Percentiles rank a stretch among this genome's conserved stretches.
Evolutionary conservation across 2,113 vertebrate genomes (phyloP).

Genomic region (Mus musculus): GRCm39 chr9:96376001-96376500

Average conservation of each 20-base stretch:
- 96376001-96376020: neutral
- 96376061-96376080: neutral
- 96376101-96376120: neutral
- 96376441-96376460: constrained; percentile 76
- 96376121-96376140: neutral
- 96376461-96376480: constrained; percentile 80
- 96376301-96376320: neutral
- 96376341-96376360: neutral
- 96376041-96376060: neutral
- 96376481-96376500: constrained; percentile 79
- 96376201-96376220: neutral
- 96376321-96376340: neutral
- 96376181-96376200: too few species aligned
- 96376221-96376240: neutral
- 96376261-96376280: neutral
- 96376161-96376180: neutral
- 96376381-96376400: neutral
- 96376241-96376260: neutral
- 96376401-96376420: constrained; percentile 76
- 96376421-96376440: constrained; percentile 76
- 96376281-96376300: neutral
- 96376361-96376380: too few species aligned
- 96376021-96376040: neutral
- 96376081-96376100: neutral
- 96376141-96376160: neutral